These are phyloP conservation scores for Phylloscopus trochiloides DNA, from an alignment of 2,113 vertebrate genomes.

Conservation along the genomic window DNA sequence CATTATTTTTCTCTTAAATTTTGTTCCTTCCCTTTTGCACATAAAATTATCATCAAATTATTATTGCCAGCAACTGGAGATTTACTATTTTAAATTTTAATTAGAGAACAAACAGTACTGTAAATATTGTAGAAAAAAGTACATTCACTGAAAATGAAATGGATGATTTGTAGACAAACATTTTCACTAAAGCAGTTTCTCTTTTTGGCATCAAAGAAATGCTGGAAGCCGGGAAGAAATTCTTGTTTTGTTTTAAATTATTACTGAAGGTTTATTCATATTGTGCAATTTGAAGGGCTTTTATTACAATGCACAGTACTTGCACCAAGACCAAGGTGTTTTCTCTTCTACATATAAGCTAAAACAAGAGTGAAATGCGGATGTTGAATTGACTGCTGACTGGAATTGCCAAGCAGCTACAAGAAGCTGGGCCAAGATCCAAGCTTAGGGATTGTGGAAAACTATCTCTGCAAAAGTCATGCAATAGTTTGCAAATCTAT, in stretches of 20 bases:
- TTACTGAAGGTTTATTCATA: not conserved
- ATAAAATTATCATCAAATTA: not conserved
- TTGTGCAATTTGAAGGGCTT: not conserved
- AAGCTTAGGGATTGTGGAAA: not conserved
- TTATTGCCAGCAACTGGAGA: not conserved
- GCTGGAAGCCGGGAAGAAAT: not conserved
- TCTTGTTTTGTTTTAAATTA: not conserved
- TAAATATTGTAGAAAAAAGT: not conserved
- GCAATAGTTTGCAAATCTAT: not conserved
- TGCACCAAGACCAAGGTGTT: not conserved
- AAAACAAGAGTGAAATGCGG: accelerated
- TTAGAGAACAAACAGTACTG: not conserved
- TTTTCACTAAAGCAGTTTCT: not conserved
- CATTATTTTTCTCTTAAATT: not conserved
- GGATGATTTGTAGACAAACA: not conserved
- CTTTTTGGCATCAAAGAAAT: not conserved
- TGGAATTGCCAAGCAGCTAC: not conserved
- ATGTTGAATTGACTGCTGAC: not conserved
- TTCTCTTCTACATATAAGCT: not conserved
- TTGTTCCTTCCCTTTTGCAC: not conserved
- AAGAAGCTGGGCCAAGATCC: not conserved
- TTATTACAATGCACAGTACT: not conserved
- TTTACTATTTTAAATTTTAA: not conserved
- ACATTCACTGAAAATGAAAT: not conserved
- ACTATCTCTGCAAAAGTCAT: not conserved